Percentiles rank a stretch among this genome's conserved stretches.
Evolutionary conservation across 64 coral and sea anemone species (phyloP).

Genomic region (Acropora tenuis): DNA sequence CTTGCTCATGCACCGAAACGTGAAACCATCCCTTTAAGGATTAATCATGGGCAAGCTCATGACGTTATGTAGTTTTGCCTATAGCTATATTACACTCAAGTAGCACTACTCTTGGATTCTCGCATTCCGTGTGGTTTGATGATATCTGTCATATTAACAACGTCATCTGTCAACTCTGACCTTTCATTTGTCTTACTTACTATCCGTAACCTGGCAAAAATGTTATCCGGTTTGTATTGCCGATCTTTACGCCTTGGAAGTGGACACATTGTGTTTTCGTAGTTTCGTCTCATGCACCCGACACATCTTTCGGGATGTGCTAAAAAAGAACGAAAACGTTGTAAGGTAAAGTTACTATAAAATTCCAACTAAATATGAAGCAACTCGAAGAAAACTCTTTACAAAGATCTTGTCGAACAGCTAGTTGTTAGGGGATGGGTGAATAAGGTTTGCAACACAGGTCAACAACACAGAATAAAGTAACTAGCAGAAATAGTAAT

Average conservation of each 20-base stretch:
- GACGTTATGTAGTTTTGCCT: no score
- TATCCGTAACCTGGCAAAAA: constrained; percentile 16
- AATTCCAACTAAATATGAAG: no score
- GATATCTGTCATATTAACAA: constrained; percentile 13
- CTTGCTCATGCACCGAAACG: no score
- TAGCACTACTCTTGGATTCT: constrained; percentile 44
- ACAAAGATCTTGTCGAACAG: no score
- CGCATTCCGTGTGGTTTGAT: constrained; percentile 31
- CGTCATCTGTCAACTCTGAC: constrained; percentile 14
- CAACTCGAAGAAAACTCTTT: no score
- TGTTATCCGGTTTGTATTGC: neutral
- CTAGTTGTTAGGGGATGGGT: no score
- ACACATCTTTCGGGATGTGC: neutral
- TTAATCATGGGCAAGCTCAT: no score
- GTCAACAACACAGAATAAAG: no score
- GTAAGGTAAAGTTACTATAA: no score
- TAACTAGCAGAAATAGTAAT: no score
- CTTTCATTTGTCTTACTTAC: constrained; percentile 21
- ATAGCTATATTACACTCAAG: constrained; percentile 38
- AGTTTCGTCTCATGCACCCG: neutral
- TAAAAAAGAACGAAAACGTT: neutral
- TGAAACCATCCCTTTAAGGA: no score
- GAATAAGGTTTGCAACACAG: no score
- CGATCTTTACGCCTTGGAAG: constrained; percentile 4
- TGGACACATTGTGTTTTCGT: neutral